Evolutionary conservation across 2,797 vertebrate species (phyloP).

Genomic region (Danionella dracula): DNA sequence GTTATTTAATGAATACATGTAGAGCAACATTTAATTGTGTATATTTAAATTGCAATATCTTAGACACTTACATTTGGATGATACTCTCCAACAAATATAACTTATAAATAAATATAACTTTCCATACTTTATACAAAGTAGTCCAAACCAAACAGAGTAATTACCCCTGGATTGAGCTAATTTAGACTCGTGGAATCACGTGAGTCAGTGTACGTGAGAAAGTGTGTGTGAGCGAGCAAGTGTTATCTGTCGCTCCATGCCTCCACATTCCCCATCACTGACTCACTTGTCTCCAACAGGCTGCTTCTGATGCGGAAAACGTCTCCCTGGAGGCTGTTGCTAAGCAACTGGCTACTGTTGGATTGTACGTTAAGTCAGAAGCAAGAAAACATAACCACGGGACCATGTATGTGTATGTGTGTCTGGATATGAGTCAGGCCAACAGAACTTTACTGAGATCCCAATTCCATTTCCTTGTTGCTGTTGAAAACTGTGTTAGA

Average conservation of each 20-base stretch:
- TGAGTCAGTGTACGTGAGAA: no score
- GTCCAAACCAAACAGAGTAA: no score
- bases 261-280: conserved; percentile 16
- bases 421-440: conserved; percentile 8
- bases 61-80: no score
- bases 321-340: conserved; percentile 63
- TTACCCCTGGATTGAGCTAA: no score
- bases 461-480: neutral
- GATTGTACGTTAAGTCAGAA: conserved; percentile 53
- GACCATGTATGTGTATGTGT: conserved; percentile 22
- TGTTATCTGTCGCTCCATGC: conserved; percentile 4
- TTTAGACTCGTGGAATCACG: no score
- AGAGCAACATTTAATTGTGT: no score
- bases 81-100: no score
- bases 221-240: neutral
- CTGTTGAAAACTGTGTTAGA: no score
- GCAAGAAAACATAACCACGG: conserved; percentile 47
- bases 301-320: conserved; percentile 57
- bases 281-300: conserved; percentile 45
- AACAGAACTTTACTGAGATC: neutral
- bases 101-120: no score
- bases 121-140: no score
- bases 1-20: no score
- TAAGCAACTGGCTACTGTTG: conserved; percentile 59
- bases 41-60: no score